Evolutionary conservation across 2,888 invertebrate species (phyloP).

Genomic region (Criorhina ranunculi): DNA sequence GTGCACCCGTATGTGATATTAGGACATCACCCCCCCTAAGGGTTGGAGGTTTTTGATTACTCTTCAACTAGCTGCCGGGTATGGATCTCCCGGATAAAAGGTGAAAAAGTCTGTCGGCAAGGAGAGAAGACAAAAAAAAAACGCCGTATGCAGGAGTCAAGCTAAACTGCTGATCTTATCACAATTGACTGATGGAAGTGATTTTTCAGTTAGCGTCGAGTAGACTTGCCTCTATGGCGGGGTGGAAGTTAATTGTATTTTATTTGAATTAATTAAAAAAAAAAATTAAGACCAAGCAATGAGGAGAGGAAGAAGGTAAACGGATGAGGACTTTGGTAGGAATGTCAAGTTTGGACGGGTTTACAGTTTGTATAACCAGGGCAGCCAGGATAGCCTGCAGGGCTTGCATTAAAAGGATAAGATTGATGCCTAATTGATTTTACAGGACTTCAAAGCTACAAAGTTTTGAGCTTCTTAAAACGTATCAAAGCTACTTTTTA

Average conservation of each 20-base stretch:
- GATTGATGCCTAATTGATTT: no score
- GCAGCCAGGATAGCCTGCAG: no score
- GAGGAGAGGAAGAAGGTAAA: no score
- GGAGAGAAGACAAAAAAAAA: neutral
- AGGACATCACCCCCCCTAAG: slow-evolving; percentile 66
- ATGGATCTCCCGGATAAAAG: slow-evolving; percentile 12
- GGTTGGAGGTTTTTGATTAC: slow-evolving; percentile 53
- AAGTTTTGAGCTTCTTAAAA: no score
- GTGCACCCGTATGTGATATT: slow-evolving; percentile 73
- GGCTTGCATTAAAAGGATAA: no score
- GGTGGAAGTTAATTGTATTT: neutral
- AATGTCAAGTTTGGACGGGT: no score
- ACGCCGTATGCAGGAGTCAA: neutral
- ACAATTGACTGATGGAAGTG: slow-evolving; percentile 58
- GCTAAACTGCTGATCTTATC: slow-evolving; percentile 73
- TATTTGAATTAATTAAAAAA: neutral
- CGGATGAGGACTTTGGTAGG: no score
- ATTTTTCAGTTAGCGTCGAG: slow-evolving; percentile 21
- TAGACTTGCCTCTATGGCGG: neutral
- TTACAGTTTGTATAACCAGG: no score
- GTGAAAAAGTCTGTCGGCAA: slow-evolving; percentile 2
- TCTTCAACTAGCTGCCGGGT: slow-evolving; percentile 8
- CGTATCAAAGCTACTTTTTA: no score
- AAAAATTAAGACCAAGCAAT: no score
- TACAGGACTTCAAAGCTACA: no score